Conservation (phyloP, 1,140 invertebrate genomes). For the Drosophila equinoxialis region DNA sequence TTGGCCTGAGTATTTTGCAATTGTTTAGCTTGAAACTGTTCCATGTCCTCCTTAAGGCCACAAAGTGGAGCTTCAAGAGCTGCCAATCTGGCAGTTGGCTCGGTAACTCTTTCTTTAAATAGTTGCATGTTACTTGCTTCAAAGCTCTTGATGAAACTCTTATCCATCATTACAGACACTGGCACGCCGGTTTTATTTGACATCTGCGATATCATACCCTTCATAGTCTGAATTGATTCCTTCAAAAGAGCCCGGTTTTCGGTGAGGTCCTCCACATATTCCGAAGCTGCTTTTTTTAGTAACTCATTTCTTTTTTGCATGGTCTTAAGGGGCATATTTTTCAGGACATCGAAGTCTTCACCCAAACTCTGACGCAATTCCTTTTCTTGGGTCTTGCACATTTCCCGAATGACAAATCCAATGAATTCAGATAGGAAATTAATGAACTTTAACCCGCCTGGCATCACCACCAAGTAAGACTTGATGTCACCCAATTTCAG, state of each 20-base stretch:
- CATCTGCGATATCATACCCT: slow-evolving; percentile 25
- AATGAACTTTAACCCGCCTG: slow-evolving; percentile 79
- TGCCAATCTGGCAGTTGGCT: slow-evolving; percentile 9
- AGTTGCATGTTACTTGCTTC: slow-evolving; percentile 42
- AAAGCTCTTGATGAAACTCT: slow-evolving; percentile 55
- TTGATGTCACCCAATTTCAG: slow-evolving; percentile 71
- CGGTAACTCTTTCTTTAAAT: slow-evolving; percentile 27
- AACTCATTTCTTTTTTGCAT: slow-evolving; percentile 53
- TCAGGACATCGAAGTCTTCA: not conserved
- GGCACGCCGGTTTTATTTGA: slow-evolving; percentile 34
- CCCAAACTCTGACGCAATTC: slow-evolving; percentile 24
- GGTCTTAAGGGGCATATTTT: slow-evolving; percentile 33
- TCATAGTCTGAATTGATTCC: slow-evolving; percentile 32
- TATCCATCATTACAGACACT: slow-evolving; percentile 29
- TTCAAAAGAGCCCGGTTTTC: slow-evolving; percentile 23
- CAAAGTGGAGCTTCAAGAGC: slow-evolving; percentile 42
- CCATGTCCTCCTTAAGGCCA: slow-evolving; percentile 57
- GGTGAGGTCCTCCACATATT: slow-evolving; percentile 54
- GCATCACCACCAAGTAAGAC: slow-evolving; percentile 79
- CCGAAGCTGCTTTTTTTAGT: slow-evolving; percentile 65
- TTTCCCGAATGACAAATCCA: slow-evolving; percentile 64
- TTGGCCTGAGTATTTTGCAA: slow-evolving; percentile 40
- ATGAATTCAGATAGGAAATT: slow-evolving; percentile 72
- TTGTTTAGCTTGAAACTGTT: slow-evolving; percentile 58
- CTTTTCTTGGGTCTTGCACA: slow-evolving; percentile 66